Evolutionary conservation across 2,113 vertebrate genomes (phyloP).

Genomic region (Australoheros scitulus): DNA sequence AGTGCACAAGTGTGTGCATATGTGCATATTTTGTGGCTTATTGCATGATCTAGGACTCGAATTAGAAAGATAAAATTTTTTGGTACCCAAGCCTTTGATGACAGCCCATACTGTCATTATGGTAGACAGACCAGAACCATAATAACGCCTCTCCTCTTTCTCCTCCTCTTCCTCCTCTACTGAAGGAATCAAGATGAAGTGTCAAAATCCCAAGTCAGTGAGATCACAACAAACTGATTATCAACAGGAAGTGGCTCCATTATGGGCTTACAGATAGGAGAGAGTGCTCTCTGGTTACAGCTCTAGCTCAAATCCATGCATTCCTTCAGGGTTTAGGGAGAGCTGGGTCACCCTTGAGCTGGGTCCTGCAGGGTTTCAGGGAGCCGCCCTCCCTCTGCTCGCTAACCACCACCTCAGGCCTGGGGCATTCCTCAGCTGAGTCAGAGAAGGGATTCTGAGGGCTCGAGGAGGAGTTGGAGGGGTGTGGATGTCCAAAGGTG

Average conservation of each 20-base stretch:
- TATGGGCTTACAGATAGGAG: constrained; percentile 75
- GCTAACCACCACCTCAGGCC: constrained; percentile 32
- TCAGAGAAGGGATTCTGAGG: constrained; percentile 16
- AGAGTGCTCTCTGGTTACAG: constrained; percentile 77
- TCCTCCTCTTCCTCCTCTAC: constrained; percentile 16
- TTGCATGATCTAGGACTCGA: constrained; percentile 5
- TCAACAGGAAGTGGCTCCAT: constrained; percentile 81
- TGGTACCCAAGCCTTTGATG: constrained; percentile 24
- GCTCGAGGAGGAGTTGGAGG: constrained; percentile 26
- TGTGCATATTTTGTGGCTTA: not conserved
- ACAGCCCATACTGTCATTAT: constrained; percentile 39
- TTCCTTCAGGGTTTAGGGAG: constrained; percentile 76
- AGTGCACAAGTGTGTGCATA: constrained; percentile 11
- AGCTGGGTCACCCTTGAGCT: constrained; percentile 53
- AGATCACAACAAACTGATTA: constrained; percentile 78
- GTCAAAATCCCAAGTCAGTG: constrained; percentile 63
- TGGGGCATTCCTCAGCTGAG: constrained; percentile 46
- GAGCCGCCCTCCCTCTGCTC: constrained; percentile 52
- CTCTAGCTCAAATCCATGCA: constrained; percentile 73
- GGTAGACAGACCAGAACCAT: constrained; percentile 42
- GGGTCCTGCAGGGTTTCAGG: constrained; percentile 68
- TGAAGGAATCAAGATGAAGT: constrained; percentile 61
- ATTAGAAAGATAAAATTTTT: constrained; percentile 23
- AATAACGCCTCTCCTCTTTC: constrained; percentile 30
- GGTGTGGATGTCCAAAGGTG: constrained; percentile 34